A percentile compares a stretch with the other conserved stretches of the same genome.
Evolutionary conservation across 2,888 invertebrate species (phyloP).

Genomic region (Agonopterix heracliana): DNA sequence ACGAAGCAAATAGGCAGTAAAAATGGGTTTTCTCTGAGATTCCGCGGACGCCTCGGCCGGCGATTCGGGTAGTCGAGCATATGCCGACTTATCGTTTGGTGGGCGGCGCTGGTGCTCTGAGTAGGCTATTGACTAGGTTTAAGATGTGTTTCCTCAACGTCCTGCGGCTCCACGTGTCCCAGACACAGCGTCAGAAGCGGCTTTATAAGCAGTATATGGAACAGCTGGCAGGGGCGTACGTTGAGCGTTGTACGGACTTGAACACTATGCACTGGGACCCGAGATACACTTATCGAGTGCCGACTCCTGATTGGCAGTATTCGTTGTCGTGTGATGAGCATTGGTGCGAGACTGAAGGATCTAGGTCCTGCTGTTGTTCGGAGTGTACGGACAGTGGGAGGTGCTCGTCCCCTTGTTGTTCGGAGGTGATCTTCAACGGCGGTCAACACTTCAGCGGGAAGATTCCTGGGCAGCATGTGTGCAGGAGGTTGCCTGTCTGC

Average conservation of each 20-base stretch:
- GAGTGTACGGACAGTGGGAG: conserved; percentile 62
- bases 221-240: conserved; percentile 63
- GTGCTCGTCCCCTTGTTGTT: conserved; percentile 69
- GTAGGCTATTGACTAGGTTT: conserved; percentile 29
- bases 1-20: conserved; percentile 37
- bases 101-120: conserved; percentile 33
- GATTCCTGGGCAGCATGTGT: conserved; percentile 40
- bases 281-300: conserved; percentile 35
- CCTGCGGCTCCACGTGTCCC: conserved; percentile 70
- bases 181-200: conserved; percentile 68
- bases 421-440: conserved; percentile 72
- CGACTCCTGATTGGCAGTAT: conserved; percentile 57
- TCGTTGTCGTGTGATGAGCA: conserved; percentile 48
- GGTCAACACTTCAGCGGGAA: conserved; percentile 66
- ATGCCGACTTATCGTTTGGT: conserved; percentile 58
- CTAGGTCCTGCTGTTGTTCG: conserved; percentile 48
- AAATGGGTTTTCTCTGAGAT: conserved; percentile 53
- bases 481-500: conserved; percentile 48
- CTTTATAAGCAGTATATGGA: conserved; percentile 71
- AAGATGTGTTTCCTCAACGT: conserved; percentile 78
- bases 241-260: conserved; percentile 58
- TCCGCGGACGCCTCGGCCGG: conserved; percentile 31
- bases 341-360: conserved; percentile 48
- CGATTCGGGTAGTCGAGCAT: conserved; percentile 31
- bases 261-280: conserved; percentile 47